phyloP scores from a whole-genome alignment of 2,113 vertebrate genomes.

The Xiphophorus maculatus region DNA sequence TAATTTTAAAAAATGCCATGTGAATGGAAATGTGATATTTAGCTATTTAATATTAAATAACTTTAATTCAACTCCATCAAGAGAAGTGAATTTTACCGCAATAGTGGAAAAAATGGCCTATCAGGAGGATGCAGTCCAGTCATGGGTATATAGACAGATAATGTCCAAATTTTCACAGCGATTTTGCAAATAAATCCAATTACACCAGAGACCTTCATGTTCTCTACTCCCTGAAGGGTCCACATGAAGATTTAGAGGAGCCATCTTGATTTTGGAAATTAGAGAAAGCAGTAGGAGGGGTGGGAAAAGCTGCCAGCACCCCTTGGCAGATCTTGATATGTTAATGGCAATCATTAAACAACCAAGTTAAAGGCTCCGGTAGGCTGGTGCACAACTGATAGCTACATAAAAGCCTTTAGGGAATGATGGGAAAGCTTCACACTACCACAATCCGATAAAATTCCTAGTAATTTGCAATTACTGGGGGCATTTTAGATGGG shows the following conservation, averaged over 20 bases:
- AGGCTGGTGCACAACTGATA: slow-evolving; percentile 52
- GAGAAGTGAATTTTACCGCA: slow-evolving; percentile 41
- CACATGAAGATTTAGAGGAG: slow-evolving; percentile 46
- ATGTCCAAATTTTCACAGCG: slow-evolving; percentile 67
- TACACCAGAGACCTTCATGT: slow-evolving; percentile 65
- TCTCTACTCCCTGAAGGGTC: slow-evolving; percentile 54
- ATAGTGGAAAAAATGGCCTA: slow-evolving; percentile 36
- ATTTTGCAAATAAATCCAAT: slow-evolving; percentile 79
- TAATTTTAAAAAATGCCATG: slow-evolving; percentile 24
- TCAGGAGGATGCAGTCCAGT: slow-evolving; percentile 67
- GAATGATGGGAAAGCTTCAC: slow-evolving; percentile 77
- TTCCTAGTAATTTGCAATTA: slow-evolving; percentile 50
- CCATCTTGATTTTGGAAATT: slow-evolving; percentile 69
- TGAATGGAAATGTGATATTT: background rate
- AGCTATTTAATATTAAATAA: background rate
- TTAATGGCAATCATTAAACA: slow-evolving; percentile 75
- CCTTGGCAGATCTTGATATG: slow-evolving; percentile 74
- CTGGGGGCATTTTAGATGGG: slow-evolving; percentile 36
- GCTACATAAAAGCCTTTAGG: slow-evolving; percentile 59
- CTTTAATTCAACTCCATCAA: slow-evolving; percentile 38
- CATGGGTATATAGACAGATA: slow-evolving; percentile 81
- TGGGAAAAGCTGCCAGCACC: slow-evolving; percentile 53
- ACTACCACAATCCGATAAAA: slow-evolving; percentile 54
- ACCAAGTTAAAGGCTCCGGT: slow-evolving; percentile 58
- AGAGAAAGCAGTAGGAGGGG: slow-evolving; percentile 54